phyloP scores from a whole-genome alignment of 2,113 vertebrate species.

The Chaetodon trifascialis region DNA sequence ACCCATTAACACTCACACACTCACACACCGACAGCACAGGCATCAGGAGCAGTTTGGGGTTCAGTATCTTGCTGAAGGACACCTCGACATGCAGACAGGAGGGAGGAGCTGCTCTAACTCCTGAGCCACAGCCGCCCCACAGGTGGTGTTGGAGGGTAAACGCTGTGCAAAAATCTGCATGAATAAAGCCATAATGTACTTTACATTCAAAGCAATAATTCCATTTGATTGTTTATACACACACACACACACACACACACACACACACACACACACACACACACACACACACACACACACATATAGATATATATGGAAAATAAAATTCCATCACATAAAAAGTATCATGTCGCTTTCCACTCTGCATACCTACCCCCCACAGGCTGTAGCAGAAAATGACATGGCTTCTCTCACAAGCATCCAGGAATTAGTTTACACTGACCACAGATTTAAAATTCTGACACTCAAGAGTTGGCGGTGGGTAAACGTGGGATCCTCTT shows the following conservation, averaged over 20 bases:
- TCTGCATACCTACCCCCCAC: conserved; percentile 8
- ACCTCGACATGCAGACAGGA: no score
- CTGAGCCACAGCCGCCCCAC: no score
- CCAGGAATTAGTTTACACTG: conserved; percentile 7
- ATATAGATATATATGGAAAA: no score
- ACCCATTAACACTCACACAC: no score
- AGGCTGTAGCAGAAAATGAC: conserved; percentile 5
- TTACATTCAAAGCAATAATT: not conserved
- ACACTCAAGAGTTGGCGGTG: conserved; percentile 17
- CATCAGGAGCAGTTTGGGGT: no score
- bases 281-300: no score
- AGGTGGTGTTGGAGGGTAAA: not conserved
- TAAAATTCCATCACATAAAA: not conserved
- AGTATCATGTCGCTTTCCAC: conserved; percentile 20
- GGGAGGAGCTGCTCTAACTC: no score
- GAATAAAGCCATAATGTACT: not conserved
- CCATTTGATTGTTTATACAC: no score
- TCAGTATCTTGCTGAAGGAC: no score
- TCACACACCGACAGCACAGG: no score
- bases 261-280: no score
- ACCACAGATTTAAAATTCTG: conserved; percentile 39
- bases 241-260: no score
- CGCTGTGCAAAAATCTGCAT: not conserved
- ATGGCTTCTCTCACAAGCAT: conserved; percentile 8
- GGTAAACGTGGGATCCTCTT: conserved; percentile 8